Percentiles rank a stretch among this genome's conserved stretches.
Conservation (phyloP, 2,113 vertebrate species). For the Scolopax mira region DNA sequence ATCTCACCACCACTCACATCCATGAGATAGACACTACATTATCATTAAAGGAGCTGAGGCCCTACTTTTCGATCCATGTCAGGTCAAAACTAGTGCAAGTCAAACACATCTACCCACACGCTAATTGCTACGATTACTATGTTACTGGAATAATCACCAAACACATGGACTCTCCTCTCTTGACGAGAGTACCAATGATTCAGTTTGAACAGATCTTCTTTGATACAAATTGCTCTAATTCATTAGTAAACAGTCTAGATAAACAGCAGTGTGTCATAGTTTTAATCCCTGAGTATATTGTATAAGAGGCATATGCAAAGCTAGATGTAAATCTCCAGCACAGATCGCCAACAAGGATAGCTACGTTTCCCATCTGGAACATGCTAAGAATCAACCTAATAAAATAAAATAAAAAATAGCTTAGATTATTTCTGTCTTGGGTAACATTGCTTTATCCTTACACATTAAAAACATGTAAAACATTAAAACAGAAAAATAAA, state of each 20-base stretch:
- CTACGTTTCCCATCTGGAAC: not conserved
- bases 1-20: not conserved
- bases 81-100: not conserved
- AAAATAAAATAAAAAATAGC: not conserved
- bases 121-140: not conserved
- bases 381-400: not conserved
- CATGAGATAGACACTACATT: accelerated
- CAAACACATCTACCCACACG: not conserved
- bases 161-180: not conserved
- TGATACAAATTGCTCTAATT: not conserved
- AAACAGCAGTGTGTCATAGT: not conserved
- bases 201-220: not conserved
- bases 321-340: not conserved
- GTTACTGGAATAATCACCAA: not conserved
- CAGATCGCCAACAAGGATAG: not conserved
- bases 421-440: not conserved
- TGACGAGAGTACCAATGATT: not conserved
- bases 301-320: not conserved
- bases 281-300: not conserved
- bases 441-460: not conserved
- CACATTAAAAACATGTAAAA: not conserved
- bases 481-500: not conserved
- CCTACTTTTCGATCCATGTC: not conserved
- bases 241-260: not conserved
- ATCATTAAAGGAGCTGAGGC: not conserved